Evolutionary conservation across 2,113 vertebrate species (phyloP).

Genomic region (Microcebus ravelobensis): DNA sequence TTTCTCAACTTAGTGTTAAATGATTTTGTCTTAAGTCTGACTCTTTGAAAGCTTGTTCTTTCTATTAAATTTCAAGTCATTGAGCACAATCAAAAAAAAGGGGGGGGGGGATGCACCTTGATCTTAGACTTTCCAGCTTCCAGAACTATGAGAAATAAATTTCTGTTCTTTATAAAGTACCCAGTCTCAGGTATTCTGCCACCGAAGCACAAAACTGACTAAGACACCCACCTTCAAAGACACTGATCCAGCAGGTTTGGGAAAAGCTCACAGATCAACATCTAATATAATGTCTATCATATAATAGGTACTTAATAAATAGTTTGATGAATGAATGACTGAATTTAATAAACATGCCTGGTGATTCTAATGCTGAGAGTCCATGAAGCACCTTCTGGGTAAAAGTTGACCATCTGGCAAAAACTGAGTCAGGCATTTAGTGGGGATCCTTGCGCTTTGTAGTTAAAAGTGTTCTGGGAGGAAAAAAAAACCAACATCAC

Average conservation of each 20-base stretch:
- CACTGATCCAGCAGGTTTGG: background rate
- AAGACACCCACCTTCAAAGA: background rate
- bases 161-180: background rate
- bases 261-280: background rate
- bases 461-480: background rate
- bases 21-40: conserved; percentile 59
- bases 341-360: background rate
- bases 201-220: background rate
- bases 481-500: background rate
- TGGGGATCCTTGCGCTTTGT: background rate
- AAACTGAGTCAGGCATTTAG: background rate
- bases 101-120: background rate
- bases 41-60: conserved; percentile 40
- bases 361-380: background rate
- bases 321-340: background rate
- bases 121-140: background rate
- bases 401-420: background rate
- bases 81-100: conserved; percentile 39
- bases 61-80: conserved; percentile 38
- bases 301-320: background rate
- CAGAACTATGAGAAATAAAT: background rate
- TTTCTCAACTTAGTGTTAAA: conserved; percentile 39
- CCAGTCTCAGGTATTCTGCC: background rate
- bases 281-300: background rate
- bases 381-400: background rate